A percentile compares a stretch with the other conserved stretches of the same genome.
phyloP scores from a whole-genome alignment of 2,888 invertebrate genomes.

The Heteropelma amictum region DNA sequence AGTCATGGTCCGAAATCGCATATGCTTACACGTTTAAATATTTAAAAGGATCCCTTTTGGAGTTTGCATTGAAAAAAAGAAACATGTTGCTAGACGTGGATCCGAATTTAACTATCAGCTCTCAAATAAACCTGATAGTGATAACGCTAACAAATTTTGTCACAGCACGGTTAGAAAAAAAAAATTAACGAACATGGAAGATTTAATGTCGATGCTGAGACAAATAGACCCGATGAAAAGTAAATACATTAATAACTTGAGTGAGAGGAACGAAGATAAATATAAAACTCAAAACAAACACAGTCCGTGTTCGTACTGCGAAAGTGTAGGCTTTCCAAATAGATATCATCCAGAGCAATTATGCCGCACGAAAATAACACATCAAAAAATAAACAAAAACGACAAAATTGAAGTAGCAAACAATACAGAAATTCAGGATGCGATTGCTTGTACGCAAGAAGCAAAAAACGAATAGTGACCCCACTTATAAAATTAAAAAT shows the following conservation, averaged over 20 bases:
- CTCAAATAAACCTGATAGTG: slow-evolving; percentile 59
- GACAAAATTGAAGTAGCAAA: slow-evolving; percentile 52
- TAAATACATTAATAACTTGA: slow-evolving; percentile 10
- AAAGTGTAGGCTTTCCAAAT: slow-evolving; percentile 32
- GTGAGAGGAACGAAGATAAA: slow-evolving; percentile 33
- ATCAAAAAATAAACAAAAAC: slow-evolving; percentile 32
- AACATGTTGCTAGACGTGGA: slow-evolving; percentile 56
- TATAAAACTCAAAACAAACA: slow-evolving; percentile 19
- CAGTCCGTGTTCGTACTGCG: slow-evolving; percentile 40
- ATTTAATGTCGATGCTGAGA: slow-evolving; percentile 45
- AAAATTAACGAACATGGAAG: slow-evolving; percentile 27
- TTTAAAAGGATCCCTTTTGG: slow-evolving; percentile 56
- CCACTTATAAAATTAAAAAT: slow-evolving; percentile 60
- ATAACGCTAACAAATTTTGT: slow-evolving; percentile 50
- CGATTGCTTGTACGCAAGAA: slow-evolving; percentile 41
- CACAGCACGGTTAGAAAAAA: slow-evolving; percentile 37
- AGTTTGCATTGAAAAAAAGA: slow-evolving; percentile 60
- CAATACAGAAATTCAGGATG: slow-evolving; percentile 53
- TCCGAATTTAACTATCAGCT: slow-evolving; percentile 47
- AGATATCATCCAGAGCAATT: slow-evolving; percentile 39
- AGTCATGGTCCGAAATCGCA: slow-evolving; percentile 56
- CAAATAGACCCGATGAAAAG: slow-evolving; percentile 16
- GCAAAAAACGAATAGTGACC: slow-evolving; percentile 58
- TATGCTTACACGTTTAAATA: slow-evolving; percentile 58
- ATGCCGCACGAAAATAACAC: slow-evolving; percentile 29